phyloP scores from a whole-genome alignment of 2,888 invertebrate species.

The Bruchidius siliquastri region DNA sequence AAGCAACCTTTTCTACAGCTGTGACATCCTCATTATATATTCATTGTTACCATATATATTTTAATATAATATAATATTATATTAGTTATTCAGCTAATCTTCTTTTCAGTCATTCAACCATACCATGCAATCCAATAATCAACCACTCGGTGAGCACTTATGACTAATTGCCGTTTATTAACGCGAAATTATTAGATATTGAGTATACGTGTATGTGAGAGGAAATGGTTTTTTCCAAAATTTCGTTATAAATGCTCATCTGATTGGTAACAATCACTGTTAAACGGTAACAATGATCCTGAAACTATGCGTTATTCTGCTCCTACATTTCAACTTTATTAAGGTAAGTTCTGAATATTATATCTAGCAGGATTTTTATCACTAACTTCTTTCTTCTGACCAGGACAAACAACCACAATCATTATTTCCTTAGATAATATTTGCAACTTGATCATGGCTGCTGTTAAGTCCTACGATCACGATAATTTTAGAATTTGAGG shows the following conservation, averaged over 20 bases:
- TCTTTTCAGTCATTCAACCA: background rate
- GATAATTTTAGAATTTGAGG: too few species aligned
- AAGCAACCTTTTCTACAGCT: background rate
- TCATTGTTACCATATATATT: background rate
- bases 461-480: too few species aligned
- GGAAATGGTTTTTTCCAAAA: background rate
- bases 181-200: background rate
- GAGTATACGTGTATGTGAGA: background rate
- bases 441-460: too few species aligned
- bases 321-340: background rate
- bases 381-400: too few species aligned
- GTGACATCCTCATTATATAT: background rate
- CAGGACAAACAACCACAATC: too few species aligned
- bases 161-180: background rate
- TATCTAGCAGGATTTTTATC: too few species aligned
- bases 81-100: background rate
- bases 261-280: background rate
- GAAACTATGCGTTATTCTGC: background rate
- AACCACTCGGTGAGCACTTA: background rate
- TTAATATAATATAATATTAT: background rate
- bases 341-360: background rate
- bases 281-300: background rate
- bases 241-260: background rate
- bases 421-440: too few species aligned
- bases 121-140: background rate